phyloP scores from a whole-genome alignment of 2,797 vertebrate species.

The Ciconia nigra region DNA sequence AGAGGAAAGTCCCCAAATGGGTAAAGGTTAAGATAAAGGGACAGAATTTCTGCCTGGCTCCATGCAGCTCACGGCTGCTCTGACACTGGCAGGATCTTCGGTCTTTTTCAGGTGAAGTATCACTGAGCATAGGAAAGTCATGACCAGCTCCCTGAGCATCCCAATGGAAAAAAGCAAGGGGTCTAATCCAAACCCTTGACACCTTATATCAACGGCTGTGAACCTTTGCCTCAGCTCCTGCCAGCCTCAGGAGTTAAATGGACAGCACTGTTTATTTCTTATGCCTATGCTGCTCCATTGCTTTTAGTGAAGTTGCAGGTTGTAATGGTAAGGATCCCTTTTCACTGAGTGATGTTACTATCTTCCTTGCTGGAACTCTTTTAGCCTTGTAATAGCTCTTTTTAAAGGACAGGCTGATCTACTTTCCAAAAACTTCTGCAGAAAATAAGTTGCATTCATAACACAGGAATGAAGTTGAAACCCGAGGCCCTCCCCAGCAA shows the following conservation, averaged over 20 bases:
- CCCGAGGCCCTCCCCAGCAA: neutral
- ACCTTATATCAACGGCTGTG: neutral
- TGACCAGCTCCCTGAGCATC: neutral
- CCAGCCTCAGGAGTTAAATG: slow-evolving; percentile 18
- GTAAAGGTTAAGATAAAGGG: slow-evolving; percentile 54
- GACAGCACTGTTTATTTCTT: neutral
- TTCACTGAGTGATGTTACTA: slow-evolving; percentile 8
- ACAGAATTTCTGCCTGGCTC: slow-evolving; percentile 9
- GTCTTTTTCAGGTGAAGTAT: neutral
- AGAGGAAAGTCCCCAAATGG: slow-evolving; percentile 30
- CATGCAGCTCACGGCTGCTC: neutral
- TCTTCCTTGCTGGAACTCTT: neutral
- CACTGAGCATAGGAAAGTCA: neutral
- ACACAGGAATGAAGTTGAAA: neutral
- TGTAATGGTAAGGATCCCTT: neutral
- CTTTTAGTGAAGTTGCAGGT: neutral
- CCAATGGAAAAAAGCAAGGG: neutral
- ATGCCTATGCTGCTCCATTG: neutral
- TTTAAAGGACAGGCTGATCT: neutral
- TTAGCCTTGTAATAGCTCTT: slow-evolving; percentile 4
- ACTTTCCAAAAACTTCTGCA: neutral
- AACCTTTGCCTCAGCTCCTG: slow-evolving; percentile 19
- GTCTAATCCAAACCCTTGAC: slow-evolving; percentile 15
- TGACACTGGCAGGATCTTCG: neutral
- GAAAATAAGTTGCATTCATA: neutral